These are phyloP conservation scores for Actenoides hombroni DNA, from an alignment of 2,113 vertebrate genomes.

Conservation along the genomic window DNA sequence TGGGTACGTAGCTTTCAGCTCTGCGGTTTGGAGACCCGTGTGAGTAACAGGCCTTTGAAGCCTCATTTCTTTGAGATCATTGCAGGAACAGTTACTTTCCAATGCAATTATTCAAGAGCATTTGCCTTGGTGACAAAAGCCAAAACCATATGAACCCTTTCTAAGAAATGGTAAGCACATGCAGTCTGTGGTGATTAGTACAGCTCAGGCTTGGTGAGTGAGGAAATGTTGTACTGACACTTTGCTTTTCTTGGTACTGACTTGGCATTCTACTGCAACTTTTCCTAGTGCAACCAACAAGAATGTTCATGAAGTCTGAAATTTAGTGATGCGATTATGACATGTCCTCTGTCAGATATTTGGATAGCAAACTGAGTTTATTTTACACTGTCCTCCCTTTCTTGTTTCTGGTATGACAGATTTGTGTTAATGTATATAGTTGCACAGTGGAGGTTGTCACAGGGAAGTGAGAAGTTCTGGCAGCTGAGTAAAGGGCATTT, in stretches of 20 bases:
- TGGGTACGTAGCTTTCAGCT: neutral
- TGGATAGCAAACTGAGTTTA: constrained; percentile 1
- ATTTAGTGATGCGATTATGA: neutral
- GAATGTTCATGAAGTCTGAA: neutral
- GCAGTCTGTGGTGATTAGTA: no score
- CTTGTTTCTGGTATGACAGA: constrained; percentile 30
- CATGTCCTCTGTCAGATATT: neutral
- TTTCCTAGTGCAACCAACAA: neutral
- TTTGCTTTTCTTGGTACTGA: neutral
- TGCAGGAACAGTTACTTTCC: neutral
- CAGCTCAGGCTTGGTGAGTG: neutral
- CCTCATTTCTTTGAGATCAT: neutral
- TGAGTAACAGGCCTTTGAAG: neutral
- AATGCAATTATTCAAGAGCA: neutral
- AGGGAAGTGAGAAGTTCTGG: constrained; percentile 42
- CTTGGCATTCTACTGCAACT: neutral
- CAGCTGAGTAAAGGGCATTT: constrained; percentile 29
- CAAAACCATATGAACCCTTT: neutral
- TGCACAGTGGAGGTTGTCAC: constrained; percentile 33
- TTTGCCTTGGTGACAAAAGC: neutral
- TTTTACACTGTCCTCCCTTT: constrained; percentile 12
- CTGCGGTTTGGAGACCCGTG: accelerated
- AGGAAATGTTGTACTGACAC: neutral
- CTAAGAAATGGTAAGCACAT: neutral
- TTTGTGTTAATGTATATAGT: constrained; percentile 18